phyloP scores from a whole-genome alignment of 1,140 invertebrate genomes.

The Pseudomyrmex pallidus region DNA sequence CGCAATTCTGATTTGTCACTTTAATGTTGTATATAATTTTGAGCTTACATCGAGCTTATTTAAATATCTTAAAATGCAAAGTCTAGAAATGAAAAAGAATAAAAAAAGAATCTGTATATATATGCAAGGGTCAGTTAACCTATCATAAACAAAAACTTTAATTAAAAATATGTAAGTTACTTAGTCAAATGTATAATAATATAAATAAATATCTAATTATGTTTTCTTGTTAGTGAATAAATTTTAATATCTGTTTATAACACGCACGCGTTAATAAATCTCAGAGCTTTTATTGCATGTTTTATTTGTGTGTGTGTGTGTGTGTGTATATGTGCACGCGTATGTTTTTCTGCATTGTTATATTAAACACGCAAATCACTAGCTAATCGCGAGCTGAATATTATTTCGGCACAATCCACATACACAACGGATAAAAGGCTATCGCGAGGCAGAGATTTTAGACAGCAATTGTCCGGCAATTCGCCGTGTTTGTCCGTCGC shows the following conservation, averaged over 20 bases:
- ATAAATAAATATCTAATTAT: too few species aligned
- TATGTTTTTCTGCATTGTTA: background rate
- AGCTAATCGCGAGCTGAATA: background rate
- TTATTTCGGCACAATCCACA: constrained; percentile 11
- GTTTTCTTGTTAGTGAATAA: too few species aligned
- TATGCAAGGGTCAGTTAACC: constrained; percentile 3
- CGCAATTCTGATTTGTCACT: background rate
- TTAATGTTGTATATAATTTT: background rate
- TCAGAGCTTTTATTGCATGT: background rate
- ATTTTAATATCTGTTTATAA: too few species aligned
- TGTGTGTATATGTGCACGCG: too few species aligned
- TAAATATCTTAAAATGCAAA: background rate
- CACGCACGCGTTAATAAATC: too few species aligned
- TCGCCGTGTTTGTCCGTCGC: background rate
- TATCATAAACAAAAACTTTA: background rate
- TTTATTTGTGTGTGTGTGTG: background rate
- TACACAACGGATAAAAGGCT: constrained; percentile 11
- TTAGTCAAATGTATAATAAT: background rate
- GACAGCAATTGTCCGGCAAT: constrained; percentile 4
- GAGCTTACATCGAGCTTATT: background rate
- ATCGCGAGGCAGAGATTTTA: background rate
- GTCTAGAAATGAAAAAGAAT: background rate
- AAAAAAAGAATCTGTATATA: background rate
- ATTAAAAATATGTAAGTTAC: too few species aligned
- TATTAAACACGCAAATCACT: background rate